Evolutionary conservation across 2,797 vertebrate species (phyloP), one percentile per base, ranked within the genome.

Genomic region (Esox masquinongy): DNA sequence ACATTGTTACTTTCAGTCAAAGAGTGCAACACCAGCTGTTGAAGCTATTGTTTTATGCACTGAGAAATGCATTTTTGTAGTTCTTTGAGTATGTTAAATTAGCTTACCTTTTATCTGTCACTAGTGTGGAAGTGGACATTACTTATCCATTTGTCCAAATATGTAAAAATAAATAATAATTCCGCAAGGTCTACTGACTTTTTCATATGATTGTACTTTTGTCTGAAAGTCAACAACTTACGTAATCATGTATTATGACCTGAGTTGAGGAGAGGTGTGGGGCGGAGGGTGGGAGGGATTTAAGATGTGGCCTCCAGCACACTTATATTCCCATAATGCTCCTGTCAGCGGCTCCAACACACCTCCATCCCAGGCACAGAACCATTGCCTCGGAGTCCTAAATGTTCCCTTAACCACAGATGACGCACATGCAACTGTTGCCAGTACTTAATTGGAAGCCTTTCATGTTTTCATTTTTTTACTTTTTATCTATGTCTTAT

Each of bases 401-500:
- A 86, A 89, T 81, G 84, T 91, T 94, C 89, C 88, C 80, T 79
- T 83, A 89, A 93, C 92, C 89, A 70, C 89, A 82, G 82, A 79
- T 94, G 92, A 94, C 92, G 92, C 92, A 93, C 78, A 88, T 80
- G 79, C 68, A 71, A 73, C 79, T 22, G 22, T 79, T 92, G 92
- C 93, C 92, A 92, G 84, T 74, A 79, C 83, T 88, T 91, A 91
- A 92, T 47, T 91, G 83, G 84, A 84, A 82, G 82, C 84, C 91
- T 92, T 93, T 92, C 84, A 91, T 89, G 82, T 91, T 89, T 90
- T 84, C 78, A 80, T 80, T 78, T 82, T 61, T 12, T 61, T 12
- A 61, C 56, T 24, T 26, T 61, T 15, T n/a, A 4, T 80, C 75
- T 78, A 22, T 74, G 72, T 83, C 86, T 92, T 92, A 11, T 93